Conservation (phyloP, 1,140 invertebrate species). For the Hypsibius dujardini region DNA sequence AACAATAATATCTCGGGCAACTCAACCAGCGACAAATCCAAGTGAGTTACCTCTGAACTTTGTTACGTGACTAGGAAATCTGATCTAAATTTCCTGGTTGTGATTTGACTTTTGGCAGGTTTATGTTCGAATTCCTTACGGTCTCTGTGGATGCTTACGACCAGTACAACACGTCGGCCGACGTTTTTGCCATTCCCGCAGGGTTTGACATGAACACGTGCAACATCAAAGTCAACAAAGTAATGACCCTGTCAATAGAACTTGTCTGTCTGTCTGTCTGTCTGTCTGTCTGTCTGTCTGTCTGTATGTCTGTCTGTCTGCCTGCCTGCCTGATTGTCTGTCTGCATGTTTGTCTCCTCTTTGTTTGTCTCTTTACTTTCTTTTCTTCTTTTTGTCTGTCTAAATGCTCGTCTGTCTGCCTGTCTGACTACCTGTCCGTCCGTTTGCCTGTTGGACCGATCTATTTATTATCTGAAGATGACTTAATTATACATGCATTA, state of each 20-base stretch:
- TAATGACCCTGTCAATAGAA: not conserved
- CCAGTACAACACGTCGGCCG: not conserved
- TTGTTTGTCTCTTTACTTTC: not conserved
- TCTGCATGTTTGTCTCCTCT: not conserved
- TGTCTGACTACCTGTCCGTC: not conserved
- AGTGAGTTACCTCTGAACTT: conserved; percentile 11
- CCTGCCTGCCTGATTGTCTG: not conserved
- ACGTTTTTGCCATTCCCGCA: not conserved
- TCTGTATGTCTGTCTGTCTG: no score
- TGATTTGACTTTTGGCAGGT: no score
- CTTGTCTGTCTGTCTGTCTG: no score
- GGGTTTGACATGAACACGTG: conserved; percentile 1
- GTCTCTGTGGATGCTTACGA: not conserved
- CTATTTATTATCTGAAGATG: not conserved
- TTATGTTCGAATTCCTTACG: not conserved
- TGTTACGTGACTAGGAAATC: not conserved
- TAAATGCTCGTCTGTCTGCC: not conserved
- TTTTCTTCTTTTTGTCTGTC: not conserved
- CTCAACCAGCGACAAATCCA: not conserved
- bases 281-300: no score
- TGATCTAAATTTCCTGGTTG: not conserved
- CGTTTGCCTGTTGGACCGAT: not conserved
- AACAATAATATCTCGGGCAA: not conserved
- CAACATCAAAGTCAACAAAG: conserved; percentile 1
- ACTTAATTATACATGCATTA: not conserved